Conservation (phyloP, 2,888 invertebrate species). For the Parapristionchus giblindavisi region DNA sequence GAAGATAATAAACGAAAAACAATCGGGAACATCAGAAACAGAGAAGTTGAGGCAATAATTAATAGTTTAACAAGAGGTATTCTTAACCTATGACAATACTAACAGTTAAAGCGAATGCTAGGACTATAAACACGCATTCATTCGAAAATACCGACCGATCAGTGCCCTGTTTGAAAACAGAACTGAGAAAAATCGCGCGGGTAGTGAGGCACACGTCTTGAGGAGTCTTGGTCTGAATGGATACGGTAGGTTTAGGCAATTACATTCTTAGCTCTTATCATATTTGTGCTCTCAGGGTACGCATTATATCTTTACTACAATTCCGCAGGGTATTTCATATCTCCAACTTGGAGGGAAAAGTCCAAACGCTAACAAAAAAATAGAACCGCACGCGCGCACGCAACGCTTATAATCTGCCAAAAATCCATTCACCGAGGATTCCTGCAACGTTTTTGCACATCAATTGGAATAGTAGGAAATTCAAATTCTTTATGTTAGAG, state of each 20-base stretch:
- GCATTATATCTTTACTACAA: constrained; percentile 22
- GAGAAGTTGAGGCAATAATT: no score
- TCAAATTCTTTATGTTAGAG: neutral
- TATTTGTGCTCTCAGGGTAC: constrained; percentile 11
- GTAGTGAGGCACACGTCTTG: neutral
- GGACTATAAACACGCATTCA: no score
- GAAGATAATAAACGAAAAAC: no score
- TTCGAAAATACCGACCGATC: neutral
- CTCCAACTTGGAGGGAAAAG: constrained; percentile 5
- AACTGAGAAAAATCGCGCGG: constrained; percentile 5
- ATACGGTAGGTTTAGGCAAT: constrained; percentile 11
- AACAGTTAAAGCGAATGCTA: no score
- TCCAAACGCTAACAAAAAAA: constrained; percentile 18
- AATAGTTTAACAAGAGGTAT: no score
- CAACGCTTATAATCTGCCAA: constrained; percentile 14
- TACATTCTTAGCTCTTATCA: neutral
- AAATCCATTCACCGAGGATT: neutral
- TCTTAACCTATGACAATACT: no score
- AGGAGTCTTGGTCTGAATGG: constrained; percentile 4
- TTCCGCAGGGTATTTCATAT: constrained; percentile 8
- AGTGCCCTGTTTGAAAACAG: neutral
- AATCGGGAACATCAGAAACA: no score
- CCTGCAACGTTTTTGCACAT: neutral
- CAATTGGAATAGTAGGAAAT: neutral
- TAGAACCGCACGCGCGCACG: neutral